Conservation (phyloP, 2,113 vertebrate genomes). For the Ivindomyrus marchei region DNA sequence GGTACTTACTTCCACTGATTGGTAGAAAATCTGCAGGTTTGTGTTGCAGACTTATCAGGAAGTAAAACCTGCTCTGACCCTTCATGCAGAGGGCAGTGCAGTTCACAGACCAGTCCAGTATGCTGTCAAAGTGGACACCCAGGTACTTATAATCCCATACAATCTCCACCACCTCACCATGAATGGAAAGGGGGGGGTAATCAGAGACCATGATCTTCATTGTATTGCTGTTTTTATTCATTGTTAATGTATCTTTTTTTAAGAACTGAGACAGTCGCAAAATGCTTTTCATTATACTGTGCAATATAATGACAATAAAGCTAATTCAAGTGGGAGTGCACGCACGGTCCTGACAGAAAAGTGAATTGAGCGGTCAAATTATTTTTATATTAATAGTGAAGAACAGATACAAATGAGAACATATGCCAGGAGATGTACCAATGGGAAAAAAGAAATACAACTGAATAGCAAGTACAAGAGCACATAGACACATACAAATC, state of each 20-base stretch:
- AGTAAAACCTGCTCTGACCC: too few relatives aligned
- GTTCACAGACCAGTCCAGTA: not conserved
- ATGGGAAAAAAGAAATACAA: too few relatives aligned
- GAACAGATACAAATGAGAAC: not conserved
- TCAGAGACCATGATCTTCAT: too few relatives aligned
- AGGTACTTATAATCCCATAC: not conserved
- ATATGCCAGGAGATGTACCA: not conserved
- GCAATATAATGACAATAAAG: not conserved
- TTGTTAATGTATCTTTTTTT: too few relatives aligned
- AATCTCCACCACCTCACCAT: not conserved
- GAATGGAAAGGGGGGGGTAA: not conserved
- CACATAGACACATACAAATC: too few relatives aligned
- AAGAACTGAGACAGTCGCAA: not conserved
- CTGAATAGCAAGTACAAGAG: too few relatives aligned
- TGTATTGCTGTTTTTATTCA: too few relatives aligned
- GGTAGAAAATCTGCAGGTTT: too few relatives aligned
- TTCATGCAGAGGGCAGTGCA: not conserved
- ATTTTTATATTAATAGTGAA: not conserved
- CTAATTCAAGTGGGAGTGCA: too few relatives aligned
- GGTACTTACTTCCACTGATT: too few relatives aligned
- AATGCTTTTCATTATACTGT: not conserved
- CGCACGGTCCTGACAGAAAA: not conserved
- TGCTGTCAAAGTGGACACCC: not conserved
- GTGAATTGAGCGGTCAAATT: not conserved
- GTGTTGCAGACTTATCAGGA: too few relatives aligned